Evolutionary conservation across 2,888 invertebrate species (phyloP).

Genomic region (Hyposoter didymator): DNA sequence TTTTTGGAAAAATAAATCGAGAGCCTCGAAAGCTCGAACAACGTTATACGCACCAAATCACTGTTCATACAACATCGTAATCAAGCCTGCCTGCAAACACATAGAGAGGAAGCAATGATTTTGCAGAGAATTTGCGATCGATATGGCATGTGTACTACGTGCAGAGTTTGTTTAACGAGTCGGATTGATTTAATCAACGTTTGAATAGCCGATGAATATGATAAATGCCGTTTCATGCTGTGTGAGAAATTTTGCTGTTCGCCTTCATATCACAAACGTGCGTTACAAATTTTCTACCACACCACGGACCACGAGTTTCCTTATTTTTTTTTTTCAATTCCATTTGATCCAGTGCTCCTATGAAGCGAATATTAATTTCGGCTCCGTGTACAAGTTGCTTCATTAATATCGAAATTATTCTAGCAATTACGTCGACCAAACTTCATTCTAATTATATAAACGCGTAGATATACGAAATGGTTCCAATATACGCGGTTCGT

Average conservation of each 20-base stretch:
- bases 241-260: conserved; percentile 13
- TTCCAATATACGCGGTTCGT: neutral
- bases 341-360: neutral
- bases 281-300: neutral
- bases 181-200: conserved; percentile 24
- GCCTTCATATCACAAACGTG: neutral
- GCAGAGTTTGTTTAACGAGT: conserved; percentile 40
- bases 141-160: neutral
- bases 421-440: conserved; percentile 1
- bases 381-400: neutral
- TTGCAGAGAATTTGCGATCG: conserved; percentile 40
- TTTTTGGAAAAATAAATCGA: neutral
- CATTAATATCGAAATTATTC: neutral
- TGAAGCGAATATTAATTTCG: conserved; percentile 1
- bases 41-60: conserved; percentile 15
- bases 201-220: conserved; percentile 32
- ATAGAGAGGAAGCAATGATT: conserved; percentile 24
- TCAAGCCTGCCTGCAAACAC: conserved; percentile 2
- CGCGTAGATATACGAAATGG: neutral
- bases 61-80: neutral
- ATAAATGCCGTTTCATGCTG: neutral
- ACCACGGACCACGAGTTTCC: neutral
- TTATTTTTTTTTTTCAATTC: conserved; percentile 18
- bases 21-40: too few relatives aligned
- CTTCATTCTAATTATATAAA: neutral